These are phyloP conservation scores for Taenaris catops DNA, from an alignment of 2,888 invertebrate species.

Conservation along the genomic window DNA sequence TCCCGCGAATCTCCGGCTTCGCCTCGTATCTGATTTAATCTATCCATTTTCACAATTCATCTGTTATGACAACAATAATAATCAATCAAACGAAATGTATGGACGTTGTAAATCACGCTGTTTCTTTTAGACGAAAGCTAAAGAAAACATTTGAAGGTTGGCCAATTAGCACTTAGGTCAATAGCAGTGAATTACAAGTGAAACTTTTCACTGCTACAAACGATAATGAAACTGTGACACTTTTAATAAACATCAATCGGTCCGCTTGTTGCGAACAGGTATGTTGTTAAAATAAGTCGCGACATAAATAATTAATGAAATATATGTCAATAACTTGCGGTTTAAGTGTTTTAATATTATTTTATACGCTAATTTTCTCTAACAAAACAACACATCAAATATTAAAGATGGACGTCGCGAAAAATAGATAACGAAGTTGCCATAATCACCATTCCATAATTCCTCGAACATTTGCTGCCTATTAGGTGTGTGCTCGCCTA, in stretches of 20 bases:
- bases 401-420: slow-evolving; percentile 75
- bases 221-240: slow-evolving; percentile 71
- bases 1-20: slow-evolving; percentile 57
- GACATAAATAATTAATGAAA: slow-evolving; percentile 24
- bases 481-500: not conserved
- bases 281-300: slow-evolving; percentile 30
- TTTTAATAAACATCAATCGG: slow-evolving; percentile 45
- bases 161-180: slow-evolving; percentile 69
- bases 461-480: no score
- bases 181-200: slow-evolving; percentile 64
- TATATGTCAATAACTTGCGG: slow-evolving; percentile 23
- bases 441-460: no score
- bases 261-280: slow-evolving; percentile 8
- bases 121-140: slow-evolving; percentile 40
- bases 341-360: slow-evolving; percentile 30
- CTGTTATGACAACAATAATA: slow-evolving; percentile 44
- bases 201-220: slow-evolving; percentile 67
- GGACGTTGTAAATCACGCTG: slow-evolving; percentile 25
- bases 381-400: slow-evolving; percentile 75
- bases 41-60: slow-evolving; percentile 76
- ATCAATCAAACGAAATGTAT: slow-evolving; percentile 19
- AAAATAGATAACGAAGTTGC: slow-evolving; percentile 62
- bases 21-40: slow-evolving; percentile 62
- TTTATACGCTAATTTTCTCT: slow-evolving; percentile 51
- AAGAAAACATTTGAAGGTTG: slow-evolving; percentile 60